Percentiles rank a stretch among this genome's conserved stretches.
Evolutionary conservation across 2,888 invertebrate genomes (phyloP).

Genomic region (Cataglyphis livida): DNA sequence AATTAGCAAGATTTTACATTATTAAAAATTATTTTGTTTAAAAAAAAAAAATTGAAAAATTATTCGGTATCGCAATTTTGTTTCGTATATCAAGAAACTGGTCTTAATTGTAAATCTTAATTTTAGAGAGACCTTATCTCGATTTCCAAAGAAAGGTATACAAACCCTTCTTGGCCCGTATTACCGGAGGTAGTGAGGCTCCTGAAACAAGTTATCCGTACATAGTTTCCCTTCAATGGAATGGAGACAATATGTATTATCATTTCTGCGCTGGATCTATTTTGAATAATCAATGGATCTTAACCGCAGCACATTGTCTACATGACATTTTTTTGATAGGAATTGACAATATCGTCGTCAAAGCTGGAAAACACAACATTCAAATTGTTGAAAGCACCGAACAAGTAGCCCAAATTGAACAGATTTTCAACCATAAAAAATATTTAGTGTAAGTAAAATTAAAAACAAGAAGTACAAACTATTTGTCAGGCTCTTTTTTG

Average conservation of each 20-base stretch:
- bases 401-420: conserved; percentile 77
- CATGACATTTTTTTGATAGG: conserved; percentile 72
- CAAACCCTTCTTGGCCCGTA: conserved; percentile 32
- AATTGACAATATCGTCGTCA: conserved; percentile 64
- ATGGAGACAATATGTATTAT: conserved; percentile 73
- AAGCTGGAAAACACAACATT: conserved; percentile 73
- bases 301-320: conserved; percentile 85
- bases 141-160: conserved; percentile 47
- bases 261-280: conserved; percentile 84
- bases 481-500: too few species aligned
- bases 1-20: neutral
- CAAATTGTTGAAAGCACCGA: conserved; percentile 80
- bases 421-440: conserved; percentile 81
- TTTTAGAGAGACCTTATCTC: conserved; percentile 57
- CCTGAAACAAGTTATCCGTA: conserved; percentile 64
- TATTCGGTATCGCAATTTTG: too few species aligned
- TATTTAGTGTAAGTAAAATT: conserved; percentile 76
- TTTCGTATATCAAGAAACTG: too few species aligned
- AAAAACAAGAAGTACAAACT: too few species aligned
- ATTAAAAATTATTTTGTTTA: neutral
- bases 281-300: conserved; percentile 82
- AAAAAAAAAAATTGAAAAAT: too few species aligned
- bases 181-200: conserved; percentile 71
- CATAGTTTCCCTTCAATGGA: conserved; percentile 76
- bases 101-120: conserved; percentile 1